Percentiles rank a stretch among this genome's conserved stretches.
These are phyloP conservation scores for Triplophysa dalaica DNA, from an alignment of 2,113 vertebrate genomes.

Conservation along the genomic window DNA sequence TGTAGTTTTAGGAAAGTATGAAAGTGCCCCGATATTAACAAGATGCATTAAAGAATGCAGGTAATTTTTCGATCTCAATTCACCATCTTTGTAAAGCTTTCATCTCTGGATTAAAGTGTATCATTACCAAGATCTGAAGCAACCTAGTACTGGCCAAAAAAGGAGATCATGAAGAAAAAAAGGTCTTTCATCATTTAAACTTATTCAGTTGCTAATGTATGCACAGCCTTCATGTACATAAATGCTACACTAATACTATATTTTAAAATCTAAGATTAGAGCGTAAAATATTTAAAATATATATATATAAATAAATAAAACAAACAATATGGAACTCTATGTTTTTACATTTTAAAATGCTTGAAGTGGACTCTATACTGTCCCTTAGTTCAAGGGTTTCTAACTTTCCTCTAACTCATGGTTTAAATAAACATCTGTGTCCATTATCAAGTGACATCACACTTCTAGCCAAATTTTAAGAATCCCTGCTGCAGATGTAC, in stretches of 20 bases:
- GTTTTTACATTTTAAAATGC: conserved; percentile 35
- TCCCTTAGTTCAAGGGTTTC: conserved; percentile 30
- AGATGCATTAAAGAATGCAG: conserved; percentile 9
- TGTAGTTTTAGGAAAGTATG: conserved; percentile 53
- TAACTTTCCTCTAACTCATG: conserved; percentile 15
- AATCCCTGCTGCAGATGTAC: conserved; percentile 25
- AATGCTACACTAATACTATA: conserved; percentile 29
- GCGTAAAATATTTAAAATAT: conserved; percentile 18
- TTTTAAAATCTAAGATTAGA: conserved; percentile 18
- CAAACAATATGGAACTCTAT: conserved; percentile 19
- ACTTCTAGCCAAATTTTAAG: conserved; percentile 25
- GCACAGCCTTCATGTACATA: conserved; percentile 37
- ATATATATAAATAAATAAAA: conserved; percentile 13
- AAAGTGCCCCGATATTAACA: conserved; percentile 42
- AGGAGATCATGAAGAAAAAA: conserved; percentile 18
- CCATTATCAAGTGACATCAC: conserved; percentile 13
- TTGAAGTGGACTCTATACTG: conserved; percentile 24
- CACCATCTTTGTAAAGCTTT: conserved; percentile 17
- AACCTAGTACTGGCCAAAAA: background rate
- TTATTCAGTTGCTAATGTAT: conserved; percentile 10
- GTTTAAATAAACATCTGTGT: conserved; percentile 25
- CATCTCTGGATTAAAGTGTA: conserved; percentile 5
- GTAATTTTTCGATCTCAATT: conserved; percentile 19
- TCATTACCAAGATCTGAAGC: background rate
- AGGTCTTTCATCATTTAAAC: background rate